Evolutionary conservation across 1,140 invertebrate genomes (phyloP), one percentile per base, ranked within the genome.

Genomic region (Frieseomelitta varia): DNA sequence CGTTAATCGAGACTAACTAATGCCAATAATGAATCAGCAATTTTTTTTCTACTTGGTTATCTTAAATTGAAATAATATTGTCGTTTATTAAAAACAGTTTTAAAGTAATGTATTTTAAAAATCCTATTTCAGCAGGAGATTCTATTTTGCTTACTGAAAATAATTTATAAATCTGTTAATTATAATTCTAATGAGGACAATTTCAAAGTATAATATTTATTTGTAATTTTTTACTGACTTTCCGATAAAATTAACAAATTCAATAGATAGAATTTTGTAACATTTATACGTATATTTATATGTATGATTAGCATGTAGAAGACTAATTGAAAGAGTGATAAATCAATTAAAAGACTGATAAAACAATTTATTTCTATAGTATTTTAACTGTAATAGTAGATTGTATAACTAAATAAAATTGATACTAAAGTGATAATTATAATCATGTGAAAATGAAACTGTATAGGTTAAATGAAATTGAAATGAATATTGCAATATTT

Each of bases 1-100:
- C 53, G 58, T 10, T 88, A 84, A 88, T 88, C 75, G 72, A 83
- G 71, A 83, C 76, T 67, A 88, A 85, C 82, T 82, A 65, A 53
- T 65, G 53, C 72, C 86, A 53, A 88, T 88, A 81, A 88, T 39
- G 86, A 85, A 63, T 53, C 39, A 81, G 86, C 63, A 71, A 81
- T 87, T 82, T 67, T 75, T n/a, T 47, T 68, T 56, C 51, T 80
- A 58, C 39, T 6, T 53, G n/a, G n/a, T 17, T 87, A 75, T 69
- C 39, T 76, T 17, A 39, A 78, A 87, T 75, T 65, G 61, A 87
- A 75, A 81, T 76, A 72, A 74, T 47, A 53, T 78, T 53, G 71
- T 77, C 73, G 24, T 39, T 69, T 68, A 77, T 71, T 53, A 61
- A 56, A 39, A 53, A 69, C 30, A 17, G 68, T 79, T 79, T n/a